phyloP scores from a whole-genome alignment of 2,113 vertebrate species.

The Tychaedon coryphoeus region DNA sequence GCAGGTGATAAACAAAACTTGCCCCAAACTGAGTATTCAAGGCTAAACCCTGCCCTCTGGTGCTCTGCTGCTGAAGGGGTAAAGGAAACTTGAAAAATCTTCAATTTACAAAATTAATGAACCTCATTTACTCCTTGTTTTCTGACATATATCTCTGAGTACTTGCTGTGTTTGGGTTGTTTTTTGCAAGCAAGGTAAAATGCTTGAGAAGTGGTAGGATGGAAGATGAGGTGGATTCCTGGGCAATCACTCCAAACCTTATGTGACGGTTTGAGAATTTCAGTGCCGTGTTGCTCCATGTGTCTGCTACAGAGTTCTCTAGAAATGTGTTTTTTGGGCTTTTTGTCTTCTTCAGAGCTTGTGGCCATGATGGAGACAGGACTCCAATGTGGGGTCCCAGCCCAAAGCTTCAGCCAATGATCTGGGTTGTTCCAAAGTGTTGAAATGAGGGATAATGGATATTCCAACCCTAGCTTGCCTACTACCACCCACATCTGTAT shows the following conservation, averaged over 20 bases:
- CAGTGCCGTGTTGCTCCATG: accelerated
- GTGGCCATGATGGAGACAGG: neutral
- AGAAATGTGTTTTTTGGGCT: neutral
- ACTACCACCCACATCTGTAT: neutral
- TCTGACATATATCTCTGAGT: neutral
- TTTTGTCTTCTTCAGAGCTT: neutral
- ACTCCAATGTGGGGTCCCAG: neutral
- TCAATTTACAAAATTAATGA: neutral
- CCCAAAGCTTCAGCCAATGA: neutral
- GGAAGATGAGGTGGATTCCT: neutral
- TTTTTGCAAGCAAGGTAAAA: neutral
- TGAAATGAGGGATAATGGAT: neutral
- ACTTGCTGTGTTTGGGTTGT: neutral
- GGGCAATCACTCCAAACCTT: neutral
- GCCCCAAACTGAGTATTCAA: neutral
- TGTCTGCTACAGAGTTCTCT: neutral
- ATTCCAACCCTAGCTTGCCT: neutral
- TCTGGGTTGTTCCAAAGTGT: neutral
- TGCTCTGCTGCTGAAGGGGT: neutral
- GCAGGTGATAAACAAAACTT: neutral
- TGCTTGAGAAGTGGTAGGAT: neutral
- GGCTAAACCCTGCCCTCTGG: neutral
- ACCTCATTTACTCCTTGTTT: neutral
- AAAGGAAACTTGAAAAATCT: neutral
- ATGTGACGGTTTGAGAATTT: neutral